Conservation (phyloP, 2,113 vertebrate species). For the Hemibagrus wyckioides region DNA sequence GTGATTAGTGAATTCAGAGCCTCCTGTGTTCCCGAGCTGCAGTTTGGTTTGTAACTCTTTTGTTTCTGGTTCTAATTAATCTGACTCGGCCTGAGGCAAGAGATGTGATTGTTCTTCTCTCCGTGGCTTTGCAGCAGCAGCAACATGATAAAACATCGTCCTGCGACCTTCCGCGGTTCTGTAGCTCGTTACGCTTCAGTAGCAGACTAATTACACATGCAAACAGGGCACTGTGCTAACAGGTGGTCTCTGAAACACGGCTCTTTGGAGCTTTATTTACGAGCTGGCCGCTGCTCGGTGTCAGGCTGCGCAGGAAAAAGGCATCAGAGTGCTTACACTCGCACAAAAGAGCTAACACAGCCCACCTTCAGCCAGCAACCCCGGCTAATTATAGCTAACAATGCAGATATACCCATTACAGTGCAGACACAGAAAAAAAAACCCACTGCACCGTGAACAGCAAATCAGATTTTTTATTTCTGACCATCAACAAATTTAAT, state of each 20-base stretch:
- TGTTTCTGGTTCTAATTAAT: constrained; percentile 4
- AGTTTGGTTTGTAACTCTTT: not conserved
- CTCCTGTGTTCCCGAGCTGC: not conserved
- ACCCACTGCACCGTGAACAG: not conserved
- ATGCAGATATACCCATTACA: not conserved
- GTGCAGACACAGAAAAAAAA: not conserved
- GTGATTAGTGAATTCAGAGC: not conserved
- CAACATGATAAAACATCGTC: not conserved
- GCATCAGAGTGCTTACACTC: not conserved
- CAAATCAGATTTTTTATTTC: not conserved
- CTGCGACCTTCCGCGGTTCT: constrained; percentile 34
- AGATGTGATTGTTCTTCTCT: not conserved
- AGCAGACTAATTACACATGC: constrained; percentile 62
- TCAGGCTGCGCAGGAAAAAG: constrained; percentile 12
- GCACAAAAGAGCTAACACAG: not conserved
- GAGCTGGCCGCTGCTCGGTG: not conserved
- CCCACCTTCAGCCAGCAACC: not conserved
- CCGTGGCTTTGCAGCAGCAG: constrained; percentile 5
- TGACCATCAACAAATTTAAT: not conserved
- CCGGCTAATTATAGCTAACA: not conserved
- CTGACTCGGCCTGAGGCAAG: not conserved
- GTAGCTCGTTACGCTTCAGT: constrained; percentile 25
- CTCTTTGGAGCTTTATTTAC: constrained; percentile 34
- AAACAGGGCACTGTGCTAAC: constrained; percentile 67
- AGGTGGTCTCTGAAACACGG: constrained; percentile 60